Conservation (phyloP, 2,797 vertebrate genomes). For the Prionace glauca region DNA sequence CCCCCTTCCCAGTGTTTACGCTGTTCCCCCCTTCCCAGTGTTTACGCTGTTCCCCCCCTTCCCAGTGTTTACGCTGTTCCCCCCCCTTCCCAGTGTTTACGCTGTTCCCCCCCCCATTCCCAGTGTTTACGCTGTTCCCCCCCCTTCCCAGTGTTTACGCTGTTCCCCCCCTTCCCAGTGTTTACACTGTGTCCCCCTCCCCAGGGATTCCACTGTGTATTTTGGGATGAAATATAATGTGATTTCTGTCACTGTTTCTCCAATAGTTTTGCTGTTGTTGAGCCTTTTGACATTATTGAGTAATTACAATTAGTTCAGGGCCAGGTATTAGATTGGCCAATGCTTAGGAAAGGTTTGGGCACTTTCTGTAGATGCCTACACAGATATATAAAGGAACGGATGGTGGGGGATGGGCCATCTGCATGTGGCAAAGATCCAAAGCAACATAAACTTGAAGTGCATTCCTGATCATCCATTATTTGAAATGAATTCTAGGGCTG, state of each 20-base stretch:
- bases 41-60: no score
- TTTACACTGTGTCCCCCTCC: no score
- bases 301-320: background rate
- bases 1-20: no score
- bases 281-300: background rate
- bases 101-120: no score
- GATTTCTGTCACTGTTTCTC: background rate
- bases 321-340: background rate
- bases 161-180: no score
- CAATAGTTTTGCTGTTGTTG: background rate
- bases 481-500: constrained; percentile 1
- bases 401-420: background rate
- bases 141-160: no score
- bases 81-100: no score
- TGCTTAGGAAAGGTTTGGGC: no score
- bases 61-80: no score
- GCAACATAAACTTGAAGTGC: background rate
- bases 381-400: background rate
- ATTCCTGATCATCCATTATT: background rate
- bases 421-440: constrained; percentile 7
- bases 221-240: background rate
- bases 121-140: no score
- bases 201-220: background rate
- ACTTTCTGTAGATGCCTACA: background rate
- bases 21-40: no score